Evolutionary conservation across 2,888 invertebrate genomes (phyloP).

Genomic region (Ennomos fuscantarius): DNA sequence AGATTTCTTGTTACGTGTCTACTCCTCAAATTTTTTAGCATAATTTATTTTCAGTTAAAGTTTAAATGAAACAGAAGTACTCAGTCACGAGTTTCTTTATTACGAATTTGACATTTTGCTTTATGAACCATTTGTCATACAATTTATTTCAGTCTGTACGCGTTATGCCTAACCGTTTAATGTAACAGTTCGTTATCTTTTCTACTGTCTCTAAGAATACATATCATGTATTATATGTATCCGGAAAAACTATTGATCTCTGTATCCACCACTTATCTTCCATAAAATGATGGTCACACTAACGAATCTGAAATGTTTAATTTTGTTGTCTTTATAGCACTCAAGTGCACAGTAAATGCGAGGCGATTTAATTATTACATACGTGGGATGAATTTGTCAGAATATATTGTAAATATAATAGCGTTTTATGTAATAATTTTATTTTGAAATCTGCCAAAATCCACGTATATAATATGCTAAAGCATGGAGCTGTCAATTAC

Average conservation of each 20-base stretch:
- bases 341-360: constrained; percentile 68
- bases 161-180: constrained; percentile 41
- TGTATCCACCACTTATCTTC: constrained; percentile 45
- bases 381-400: constrained; percentile 76
- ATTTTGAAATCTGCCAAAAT: constrained; percentile 75
- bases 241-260: constrained; percentile 67
- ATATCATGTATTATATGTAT: constrained; percentile 73
- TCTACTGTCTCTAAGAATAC: constrained; percentile 63
- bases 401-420: constrained; percentile 80
- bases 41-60: constrained; percentile 1
- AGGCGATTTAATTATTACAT: constrained; percentile 69
- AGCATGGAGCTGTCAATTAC: constrained; percentile 81
- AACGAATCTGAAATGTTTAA: constrained; percentile 12
- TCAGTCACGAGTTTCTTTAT: constrained; percentile 2
- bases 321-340: constrained; percentile 5
- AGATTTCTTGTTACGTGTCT: constrained; percentile 16
- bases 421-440: constrained; percentile 79
- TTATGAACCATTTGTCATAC: constrained; percentile 20
- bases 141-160: constrained; percentile 8
- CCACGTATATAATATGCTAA: constrained; percentile 79
- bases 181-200: constrained; percentile 36
- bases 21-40: constrained; percentile 11
- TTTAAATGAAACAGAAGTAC: constrained; percentile 8
- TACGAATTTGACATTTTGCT: constrained; percentile 24
- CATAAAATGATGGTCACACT: constrained; percentile 61